Conservation (phyloP, 2,113 vertebrate species). For the Triplophysa dalaica region DNA sequence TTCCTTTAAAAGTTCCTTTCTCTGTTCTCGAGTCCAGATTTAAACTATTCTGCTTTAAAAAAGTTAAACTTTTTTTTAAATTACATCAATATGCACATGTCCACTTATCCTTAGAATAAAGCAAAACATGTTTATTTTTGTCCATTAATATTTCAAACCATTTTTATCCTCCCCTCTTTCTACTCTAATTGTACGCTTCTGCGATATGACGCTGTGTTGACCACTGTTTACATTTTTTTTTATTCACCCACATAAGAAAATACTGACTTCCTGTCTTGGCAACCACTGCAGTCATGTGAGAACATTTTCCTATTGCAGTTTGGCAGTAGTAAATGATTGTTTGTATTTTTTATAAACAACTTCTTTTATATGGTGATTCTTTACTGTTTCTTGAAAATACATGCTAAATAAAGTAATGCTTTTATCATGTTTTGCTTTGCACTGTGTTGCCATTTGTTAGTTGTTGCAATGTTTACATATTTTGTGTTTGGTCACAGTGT, state of each 20-base stretch:
- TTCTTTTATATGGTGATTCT: too few species aligned
- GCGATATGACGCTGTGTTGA: not conserved
- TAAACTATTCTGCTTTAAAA: not conserved
- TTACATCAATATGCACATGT: not conserved
- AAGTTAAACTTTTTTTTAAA: not conserved
- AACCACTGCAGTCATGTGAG: slow-evolving; percentile 41
- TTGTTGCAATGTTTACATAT: too few species aligned
- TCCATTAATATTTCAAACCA: not conserved
- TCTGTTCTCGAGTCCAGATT: slow-evolving; percentile 23
- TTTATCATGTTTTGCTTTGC: too few species aligned
- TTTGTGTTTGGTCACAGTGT: too few species aligned
- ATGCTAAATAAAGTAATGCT: too few species aligned
- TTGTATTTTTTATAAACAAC: too few species aligned
- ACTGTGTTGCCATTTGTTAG: too few species aligned
- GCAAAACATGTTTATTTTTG: not conserved
- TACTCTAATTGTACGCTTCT: slow-evolving; percentile 16
- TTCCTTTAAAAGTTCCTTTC: slow-evolving; percentile 40
- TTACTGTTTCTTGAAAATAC: too few species aligned
- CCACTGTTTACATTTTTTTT: slow-evolving; percentile 6
- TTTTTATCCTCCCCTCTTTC: not conserved
- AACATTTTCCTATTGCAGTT: slow-evolving; percentile 3
- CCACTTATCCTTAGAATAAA: not conserved
- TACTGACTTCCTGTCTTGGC: slow-evolving; percentile 44
- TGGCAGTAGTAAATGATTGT: too few species aligned
- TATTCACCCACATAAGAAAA: slow-evolving; percentile 33